Evolutionary conservation across 2,113 vertebrate species (phyloP).

Genomic region (Forbesichthys agassizii): DNA sequence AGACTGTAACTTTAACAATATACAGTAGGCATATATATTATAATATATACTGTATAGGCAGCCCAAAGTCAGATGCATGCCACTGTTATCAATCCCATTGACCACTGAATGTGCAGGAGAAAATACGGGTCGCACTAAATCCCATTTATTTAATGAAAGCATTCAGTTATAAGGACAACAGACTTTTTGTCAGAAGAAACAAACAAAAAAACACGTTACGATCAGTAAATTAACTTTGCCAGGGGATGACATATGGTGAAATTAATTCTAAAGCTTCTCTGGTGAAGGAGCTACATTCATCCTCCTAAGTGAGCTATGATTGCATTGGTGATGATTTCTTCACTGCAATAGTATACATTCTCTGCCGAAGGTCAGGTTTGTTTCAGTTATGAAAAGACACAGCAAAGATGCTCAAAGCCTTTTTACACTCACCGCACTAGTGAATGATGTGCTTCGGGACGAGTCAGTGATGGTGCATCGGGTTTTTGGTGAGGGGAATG

Average conservation of each 20-base stretch:
- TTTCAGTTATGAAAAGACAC: conserved; percentile 31
- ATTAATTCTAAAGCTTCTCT: conserved; percentile 25
- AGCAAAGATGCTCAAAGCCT: conserved; percentile 36
- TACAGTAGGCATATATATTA: neutral
- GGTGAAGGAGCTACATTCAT: conserved; percentile 12
- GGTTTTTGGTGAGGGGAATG: conserved; percentile 67
- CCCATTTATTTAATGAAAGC: conserved; percentile 62
- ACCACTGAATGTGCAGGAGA: conserved; percentile 37
- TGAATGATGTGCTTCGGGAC: conserved; percentile 33
- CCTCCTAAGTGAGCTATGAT: neutral
- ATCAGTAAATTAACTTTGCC: conserved; percentile 37
- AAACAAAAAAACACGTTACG: conserved; percentile 19
- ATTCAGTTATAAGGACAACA: conserved; percentile 45
- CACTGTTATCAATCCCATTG: neutral
- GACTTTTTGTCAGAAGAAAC: conserved; percentile 27
- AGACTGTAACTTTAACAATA: conserved; percentile 25
- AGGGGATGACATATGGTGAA: conserved; percentile 28
- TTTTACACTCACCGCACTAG: conserved; percentile 55
- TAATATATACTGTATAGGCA: neutral
- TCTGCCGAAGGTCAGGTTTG: conserved; percentile 19
- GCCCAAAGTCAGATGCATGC: no score
- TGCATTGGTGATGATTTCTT: conserved; percentile 11
- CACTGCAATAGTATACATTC: conserved; percentile 17
- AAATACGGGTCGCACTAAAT: conserved; percentile 38
- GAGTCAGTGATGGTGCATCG: conserved; percentile 36